Base-by-base conservation (phyloP, 2,113 vertebrate species). In the Psammodynastes pulverulentus region DNA sequence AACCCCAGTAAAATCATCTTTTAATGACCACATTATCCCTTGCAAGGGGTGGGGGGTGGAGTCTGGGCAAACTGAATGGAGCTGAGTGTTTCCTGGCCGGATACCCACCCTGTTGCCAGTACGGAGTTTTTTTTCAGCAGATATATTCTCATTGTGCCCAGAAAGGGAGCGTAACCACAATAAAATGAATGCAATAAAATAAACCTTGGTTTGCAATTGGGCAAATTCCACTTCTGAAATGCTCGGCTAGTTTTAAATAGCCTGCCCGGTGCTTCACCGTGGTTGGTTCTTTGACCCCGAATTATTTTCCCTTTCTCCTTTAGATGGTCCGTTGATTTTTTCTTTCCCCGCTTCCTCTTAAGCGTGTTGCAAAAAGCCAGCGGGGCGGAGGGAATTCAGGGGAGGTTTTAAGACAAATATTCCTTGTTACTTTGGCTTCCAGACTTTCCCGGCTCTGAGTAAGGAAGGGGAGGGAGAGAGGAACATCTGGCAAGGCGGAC, bases 241-340 rank as follows among this genome's bases (percentile, higher is more conserved):
- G 19, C 39, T 46, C 3, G 21, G 46, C 24, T 86, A 29, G 24
- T 29, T 48, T 86, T 17, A 24, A 48, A 45, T 49, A 1, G 46
- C 5, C 12, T 2, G 4, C 3, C 5, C 1, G 29, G 12, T 34
- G 13, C n/a, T 72, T n/a, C 12, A 34, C 4, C 12, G 0, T 5
- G 12, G 13, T 72, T 5, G 1, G 13, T 72, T 62, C 56, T 62
- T 10, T 2, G n/a, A 17, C 5, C 1, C 62, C 29, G 4, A n/a
- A n/a, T 58, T 58, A 26, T 26, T 26, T 58, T 15, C 15, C 48
- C 48, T 87, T 48, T 51, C 48, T 86, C 46, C 85, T 48, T 86
- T 19, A 19, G 86, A 49, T 51, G 15, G 5, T 52, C 48, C 1
- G 3, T 87, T 87, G 29, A 17, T 3, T 1, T 9, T 49, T 49